Percentiles rank a stretch among this genome's conserved stretches.
Conservation (phyloP, 2,888 invertebrate species). For the Notodonta ziczac region DNA sequence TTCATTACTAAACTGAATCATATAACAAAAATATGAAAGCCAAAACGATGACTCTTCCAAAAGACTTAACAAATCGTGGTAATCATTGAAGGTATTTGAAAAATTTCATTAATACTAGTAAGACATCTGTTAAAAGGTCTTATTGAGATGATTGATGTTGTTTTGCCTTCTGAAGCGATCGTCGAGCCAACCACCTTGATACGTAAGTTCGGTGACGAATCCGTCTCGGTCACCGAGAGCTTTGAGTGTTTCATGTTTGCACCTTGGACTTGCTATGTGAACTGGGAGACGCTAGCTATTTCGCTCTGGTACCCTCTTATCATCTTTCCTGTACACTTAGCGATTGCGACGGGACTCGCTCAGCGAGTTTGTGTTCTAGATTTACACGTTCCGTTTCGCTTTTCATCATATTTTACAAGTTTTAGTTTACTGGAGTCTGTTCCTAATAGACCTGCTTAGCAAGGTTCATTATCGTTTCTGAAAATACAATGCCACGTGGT, state of each 20-base stretch:
- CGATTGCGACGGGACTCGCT: conserved; percentile 81
- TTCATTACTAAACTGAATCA: no score
- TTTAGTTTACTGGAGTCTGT: not conserved
- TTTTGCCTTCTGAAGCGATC: conserved; percentile 20
- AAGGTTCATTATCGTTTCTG: not conserved
- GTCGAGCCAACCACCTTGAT: conserved; percentile 48
- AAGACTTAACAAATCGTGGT: no score
- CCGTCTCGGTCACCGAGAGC: conserved; percentile 80
- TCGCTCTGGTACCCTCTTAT: conserved; percentile 83
- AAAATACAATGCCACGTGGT: not conserved
- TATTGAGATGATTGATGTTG: no score
- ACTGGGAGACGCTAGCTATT: conserved; percentile 82
- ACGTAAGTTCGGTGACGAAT: conserved; percentile 78
- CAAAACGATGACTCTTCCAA: no score
- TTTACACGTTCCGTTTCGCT: conserved; percentile 56
- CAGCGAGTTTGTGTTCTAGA: conserved; percentile 48
- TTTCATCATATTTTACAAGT: conserved; percentile 21
- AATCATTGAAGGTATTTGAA: no score
- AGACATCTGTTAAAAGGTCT: not conserved
- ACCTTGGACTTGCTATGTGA: conserved; percentile 86
- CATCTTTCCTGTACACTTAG: conserved; percentile 82
- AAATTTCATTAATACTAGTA: not conserved
- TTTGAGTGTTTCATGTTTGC: conserved; percentile 86
- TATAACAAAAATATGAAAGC: no score
- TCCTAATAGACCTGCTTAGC: not conserved